Base-by-base conservation (phyloP, 2,888 invertebrate genomes). In the Graphium colonna region DNA sequence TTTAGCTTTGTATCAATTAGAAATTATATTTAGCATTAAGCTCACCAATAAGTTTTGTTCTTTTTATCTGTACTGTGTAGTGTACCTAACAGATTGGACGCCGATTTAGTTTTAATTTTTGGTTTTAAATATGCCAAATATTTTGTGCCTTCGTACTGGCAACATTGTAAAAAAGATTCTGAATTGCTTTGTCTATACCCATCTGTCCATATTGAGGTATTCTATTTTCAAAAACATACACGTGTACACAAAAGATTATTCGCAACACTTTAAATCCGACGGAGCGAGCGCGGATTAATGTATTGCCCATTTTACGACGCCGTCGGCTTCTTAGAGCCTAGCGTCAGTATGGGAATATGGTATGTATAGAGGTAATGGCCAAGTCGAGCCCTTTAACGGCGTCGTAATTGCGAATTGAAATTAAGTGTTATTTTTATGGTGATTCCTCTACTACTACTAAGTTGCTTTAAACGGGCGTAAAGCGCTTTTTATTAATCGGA, bases 381-480 rank as follows among this genome's bases (percentile, higher is more conserved):
- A 69, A 70, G 77, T 68, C 79, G 21, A 77, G 77, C 84, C 84
- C 83, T 82, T 86, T 87, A 85, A 88, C 71, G 67, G 77, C 82
- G 67, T 82, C 83, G 82, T 88, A 85, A 88, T 87, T 81, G 87
- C 82, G 79, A 81, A 72, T 84, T 86, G 78, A 88, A 88, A 88
- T 87, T 86, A 86, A 89, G 88, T 88, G 88, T 87, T 87, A 87
- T 87, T 89, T 88, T 88, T 88, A 89, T 89, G 87, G 81, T 88
- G 86, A 89, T 87, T 88, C 85, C 86, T 77, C 80, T 80, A 85
- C 85, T 78, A 82, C 84, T 87, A 86, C 87, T 84, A 73, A 86
- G 87, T 87, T 85, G 87, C 82, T 80, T 82, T 83, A 83, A 86
- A 84, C 81, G 82, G 77, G 82, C 81, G 82, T 84, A 81, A 84